These are phyloP conservation scores for Neocrepidodera transversa DNA, from an alignment of 2,888 invertebrate species.

Conservation along the genomic window DNA sequence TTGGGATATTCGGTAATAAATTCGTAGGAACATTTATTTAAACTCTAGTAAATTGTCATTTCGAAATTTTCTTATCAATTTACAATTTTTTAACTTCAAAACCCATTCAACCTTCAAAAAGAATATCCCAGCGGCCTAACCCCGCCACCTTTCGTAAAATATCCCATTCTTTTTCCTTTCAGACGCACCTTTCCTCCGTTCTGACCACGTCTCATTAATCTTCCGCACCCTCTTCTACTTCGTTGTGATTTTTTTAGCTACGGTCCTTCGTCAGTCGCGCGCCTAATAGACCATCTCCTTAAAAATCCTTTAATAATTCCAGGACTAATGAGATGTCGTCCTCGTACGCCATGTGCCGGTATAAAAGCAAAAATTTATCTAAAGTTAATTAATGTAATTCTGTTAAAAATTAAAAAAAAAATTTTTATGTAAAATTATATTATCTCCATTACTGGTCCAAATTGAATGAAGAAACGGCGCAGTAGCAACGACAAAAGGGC, in stretches of 20 bases:
- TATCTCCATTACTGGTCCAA: too few species aligned
- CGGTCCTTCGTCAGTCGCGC: not conserved
- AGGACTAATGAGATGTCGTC: not conserved
- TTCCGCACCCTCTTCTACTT: not conserved
- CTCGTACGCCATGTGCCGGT: not conserved
- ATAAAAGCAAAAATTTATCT: too few species aligned
- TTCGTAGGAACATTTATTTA: too few species aligned
- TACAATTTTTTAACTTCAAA: too few species aligned
- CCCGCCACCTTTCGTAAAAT: not conserved
- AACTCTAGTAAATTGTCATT: too few species aligned
- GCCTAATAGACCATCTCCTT: not conserved
- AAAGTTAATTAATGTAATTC: too few species aligned
- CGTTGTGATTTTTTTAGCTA: not conserved
- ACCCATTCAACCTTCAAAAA: not conserved
- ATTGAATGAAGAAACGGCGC: too few species aligned
- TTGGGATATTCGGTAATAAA: too few species aligned
- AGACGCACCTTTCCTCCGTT: conserved; percentile 2
- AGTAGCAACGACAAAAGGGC: too few species aligned
- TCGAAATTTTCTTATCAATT: too few species aligned
- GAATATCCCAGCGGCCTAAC: not conserved
- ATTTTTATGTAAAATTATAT: too few species aligned
- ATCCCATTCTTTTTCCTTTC: conserved; percentile 7
- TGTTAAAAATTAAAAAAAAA: too few species aligned
- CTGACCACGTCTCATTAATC: conserved; percentile 1
- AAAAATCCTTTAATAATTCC: conserved; percentile 4